Percentiles rank a stretch among this genome's conserved stretches.
Evolutionary conservation across 2,888 invertebrate species (phyloP).

Genomic region (Ennomos fuscantarius): DNA sequence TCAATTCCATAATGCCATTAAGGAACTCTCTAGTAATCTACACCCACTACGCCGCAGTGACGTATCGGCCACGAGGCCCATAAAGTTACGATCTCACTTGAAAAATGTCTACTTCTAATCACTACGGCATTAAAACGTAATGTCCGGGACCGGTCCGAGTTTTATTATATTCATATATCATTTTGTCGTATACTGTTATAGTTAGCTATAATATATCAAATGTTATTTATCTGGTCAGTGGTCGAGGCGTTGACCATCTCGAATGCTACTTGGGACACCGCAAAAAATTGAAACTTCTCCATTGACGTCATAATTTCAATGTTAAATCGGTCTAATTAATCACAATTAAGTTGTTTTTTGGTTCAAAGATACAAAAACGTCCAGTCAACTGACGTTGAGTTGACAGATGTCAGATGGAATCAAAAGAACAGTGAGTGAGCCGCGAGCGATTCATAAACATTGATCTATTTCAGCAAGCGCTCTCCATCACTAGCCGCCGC

Average conservation of each 20-base stretch:
- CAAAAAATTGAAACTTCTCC: constrained; percentile 29
- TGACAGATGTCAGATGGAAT: constrained; percentile 35
- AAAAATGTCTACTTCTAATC: constrained; percentile 74
- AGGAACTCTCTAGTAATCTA: constrained; percentile 59
- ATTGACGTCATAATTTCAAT: constrained; percentile 27
- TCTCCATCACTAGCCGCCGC: constrained; percentile 28
- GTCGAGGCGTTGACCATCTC: constrained; percentile 63
- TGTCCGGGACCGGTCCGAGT: constrained; percentile 62
- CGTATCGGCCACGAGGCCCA: constrained; percentile 49
- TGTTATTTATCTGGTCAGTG: constrained; percentile 75
- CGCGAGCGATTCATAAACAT: constrained; percentile 23
- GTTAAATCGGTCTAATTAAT: constrained; percentile 20
- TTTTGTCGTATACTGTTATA: constrained; percentile 69
- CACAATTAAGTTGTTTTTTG: constrained; percentile 24
- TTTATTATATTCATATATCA: constrained; percentile 75
- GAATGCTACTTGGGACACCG: constrained; percentile 33
- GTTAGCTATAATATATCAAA: constrained; percentile 66
- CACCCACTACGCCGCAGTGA: constrained; percentile 63
- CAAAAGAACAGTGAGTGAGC: constrained; percentile 31
- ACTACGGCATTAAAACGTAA: constrained; percentile 69
- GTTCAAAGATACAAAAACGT: constrained; percentile 20
- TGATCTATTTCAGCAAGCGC: constrained; percentile 30
- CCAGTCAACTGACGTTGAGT: constrained; percentile 23
- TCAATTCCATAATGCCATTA: constrained; percentile 65
- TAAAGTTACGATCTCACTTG: constrained; percentile 54